Evolutionary conservation across 1,140 invertebrate genomes (phyloP), one percentile per base, ranked within the genome.

Genomic region (Euglossa dilemma): DNA sequence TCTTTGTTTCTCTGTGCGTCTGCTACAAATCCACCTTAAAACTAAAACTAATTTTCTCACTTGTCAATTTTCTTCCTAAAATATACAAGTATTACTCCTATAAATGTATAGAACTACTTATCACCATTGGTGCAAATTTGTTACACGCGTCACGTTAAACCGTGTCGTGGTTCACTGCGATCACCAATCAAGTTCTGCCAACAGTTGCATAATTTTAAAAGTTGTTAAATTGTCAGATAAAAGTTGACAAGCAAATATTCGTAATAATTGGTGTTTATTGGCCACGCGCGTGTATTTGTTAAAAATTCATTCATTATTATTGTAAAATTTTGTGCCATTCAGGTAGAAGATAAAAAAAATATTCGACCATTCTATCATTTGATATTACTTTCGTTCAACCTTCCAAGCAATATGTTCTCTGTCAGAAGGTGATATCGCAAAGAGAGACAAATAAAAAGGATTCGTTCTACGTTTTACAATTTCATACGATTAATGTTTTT

Each of bases 371-470:
- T 28, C 6, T 12, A 20, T 25, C 14, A 18, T 12, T 0, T 81
- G 52, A 61, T 18, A 47, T 56, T 45, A 66, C 1, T 16, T 20
- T 36, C 3, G 0, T 45, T n/a, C 20, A 28, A 56, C 43, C 36
- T 47, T 45, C 20, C 9, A 23, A 36, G 18, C 50, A 59, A 77
- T 50, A 69, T 69, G 66, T 52, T 43, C 5, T 59, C 12, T 45
- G 14, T 2, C 50, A 50, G 52, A 61, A 83, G 74, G 28, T 83
- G 81, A 71, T 50, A 66, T 47, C 11, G 59, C 14, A 45, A 67
- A 67, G 56, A 57, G 18, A 6, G 2, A 25, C 1, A 1, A 52
- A 61, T 18, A 23, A 7, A n/a, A 70, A 25, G 45, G 61, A 28
- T 67, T 52, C 73, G 71, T 18, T 43, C 6, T 43, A 6, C 47